Evolutionary conservation across 2,888 invertebrate genomes (phyloP), one percentile per base, ranked within the genome.

Genomic region (Lasioglossum leucozonium): DNA sequence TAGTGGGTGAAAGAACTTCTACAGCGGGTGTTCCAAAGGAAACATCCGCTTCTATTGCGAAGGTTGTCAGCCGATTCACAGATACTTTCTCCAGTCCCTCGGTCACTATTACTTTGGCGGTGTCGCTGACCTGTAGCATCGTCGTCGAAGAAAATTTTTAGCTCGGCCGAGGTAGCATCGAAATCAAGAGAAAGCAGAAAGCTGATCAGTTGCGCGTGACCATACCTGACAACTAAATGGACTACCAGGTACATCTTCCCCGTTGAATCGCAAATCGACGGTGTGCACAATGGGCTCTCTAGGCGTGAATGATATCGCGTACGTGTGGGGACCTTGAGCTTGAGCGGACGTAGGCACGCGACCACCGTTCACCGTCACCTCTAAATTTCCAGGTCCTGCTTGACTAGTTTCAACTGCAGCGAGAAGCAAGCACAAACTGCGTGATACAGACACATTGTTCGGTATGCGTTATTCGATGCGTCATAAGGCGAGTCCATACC

Each of bases 301-400:
- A 0, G 99, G 99, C 13, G 99, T 98, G 95, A 99, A 99, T 51
- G 99, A 99, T 91, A 99, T 99, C 42, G 99, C 98, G 95, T 99
- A 99, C 0, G 98, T 98, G 94, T 99, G 98, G 44, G 99, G 98
- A 47, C 99, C 99, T 94, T 99, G 98, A 0, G 99, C 99, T 94
- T 99, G 99, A 18, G 99, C 99, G 40, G 98, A 98, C 0, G 99
- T 99, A 0, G 99, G 99, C 51, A 99, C 99, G 85, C 99, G 97
- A 0, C 99, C 99, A 11, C 99, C 99, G 94, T 99, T 99, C 44
- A 99, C 99, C 0, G 99, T 99, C 83, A 99, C 99, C 95, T 99
- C 99, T 69, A 99, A 96, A 95, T 99, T 99, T 37, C 99, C 99
- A 0, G 99, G 99, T 30, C 99, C 99, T 6, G 99, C 99, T 95